phyloP scores from a whole-genome alignment of 2,113 vertebrate genomes.

The Ranitomeya imitator region DNA sequence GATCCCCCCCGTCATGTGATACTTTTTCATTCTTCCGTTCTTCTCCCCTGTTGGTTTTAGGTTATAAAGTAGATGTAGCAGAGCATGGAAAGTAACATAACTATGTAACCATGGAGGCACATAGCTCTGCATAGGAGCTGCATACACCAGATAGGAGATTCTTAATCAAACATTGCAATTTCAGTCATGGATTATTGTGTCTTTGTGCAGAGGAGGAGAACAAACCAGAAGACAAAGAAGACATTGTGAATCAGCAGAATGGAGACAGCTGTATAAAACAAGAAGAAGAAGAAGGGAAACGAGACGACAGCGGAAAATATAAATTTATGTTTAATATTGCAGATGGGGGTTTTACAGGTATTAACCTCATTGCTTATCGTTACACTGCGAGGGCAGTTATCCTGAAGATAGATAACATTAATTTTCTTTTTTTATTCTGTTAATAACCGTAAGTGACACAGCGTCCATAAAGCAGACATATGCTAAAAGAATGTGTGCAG shows the following conservation, averaged over 20 bases:
- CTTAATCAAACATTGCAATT: neutral
- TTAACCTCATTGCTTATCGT: neutral
- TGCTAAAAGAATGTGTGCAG: too few species aligned
- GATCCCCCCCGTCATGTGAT: too few species aligned
- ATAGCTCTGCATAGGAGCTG: neutral
- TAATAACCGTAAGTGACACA: too few species aligned
- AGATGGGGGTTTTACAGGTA: constrained; percentile 95
- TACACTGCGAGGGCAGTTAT: neutral
- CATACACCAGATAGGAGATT: neutral
- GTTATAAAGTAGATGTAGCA: neutral
- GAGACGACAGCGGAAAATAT: constrained; percentile 80
- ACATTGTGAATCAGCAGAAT: constrained; percentile 78
- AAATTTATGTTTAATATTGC: constrained; percentile 99
- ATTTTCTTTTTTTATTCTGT: neutral
- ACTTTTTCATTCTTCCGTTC: too few species aligned
- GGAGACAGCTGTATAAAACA: constrained; percentile 88
- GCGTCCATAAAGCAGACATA: too few species aligned
- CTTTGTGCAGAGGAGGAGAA: constrained; percentile 69
- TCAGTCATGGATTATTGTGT: neutral
- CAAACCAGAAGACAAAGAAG: constrained; percentile 79
- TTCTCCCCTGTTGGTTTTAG: neutral
- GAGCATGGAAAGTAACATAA: neutral
- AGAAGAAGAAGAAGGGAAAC: constrained; percentile 85
- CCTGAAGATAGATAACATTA: neutral
- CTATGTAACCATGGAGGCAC: neutral